Base-by-base conservation (phyloP, 2,113 vertebrate species). In the Cephalopholis sonnerati region DNA sequence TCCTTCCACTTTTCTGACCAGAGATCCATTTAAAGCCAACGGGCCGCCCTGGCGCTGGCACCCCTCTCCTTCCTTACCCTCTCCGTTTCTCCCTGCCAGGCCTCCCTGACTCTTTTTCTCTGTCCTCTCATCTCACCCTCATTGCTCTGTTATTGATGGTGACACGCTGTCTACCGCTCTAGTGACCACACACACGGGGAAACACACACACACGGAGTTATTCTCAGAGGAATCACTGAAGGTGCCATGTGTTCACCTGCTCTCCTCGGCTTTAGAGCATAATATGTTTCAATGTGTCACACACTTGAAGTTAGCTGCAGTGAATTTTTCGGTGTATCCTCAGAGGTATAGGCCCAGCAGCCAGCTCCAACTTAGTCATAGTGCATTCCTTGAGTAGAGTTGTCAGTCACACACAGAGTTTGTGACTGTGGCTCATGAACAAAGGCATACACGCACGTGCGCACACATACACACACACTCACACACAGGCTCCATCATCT, bases 1-100 rank as follows among this genome's bases (percentile, higher is more conserved):
- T 94, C 92, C 91, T 93, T 95, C 95, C 94, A 95, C 93, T 95
- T 94, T 94, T 91, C 91, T 88, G 89, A 95, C 93, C 95, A 94
- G 88, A 94, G 93, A 94, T 93, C 89, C 92, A 92, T 93, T 95
- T 94, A 93, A 93, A 94, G 93, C 89, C 86, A 58, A 70, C 48
- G 39, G 86, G 92, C 93, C 89, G 90, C 89, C 90, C 81, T 81
- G 74, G 81, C 65, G 84, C 89, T 93, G 93, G 91, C 92, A 89
- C 86, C 92, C 89, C 84, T 81, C 83, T 85, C 73, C 74, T 89
- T 82, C 85, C 84, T 89, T 83, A 91, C 86, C 83, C 73, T 90
- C 83, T 77, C 58, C 79, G 55, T 85, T 75, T 89, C 89, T 86
- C 77, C 50, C 85, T 90, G 81, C 89, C 91, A 88, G 87, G 87